Conservation (phyloP, 2,888 invertebrate genomes). For the Pollenia labialis region DNA sequence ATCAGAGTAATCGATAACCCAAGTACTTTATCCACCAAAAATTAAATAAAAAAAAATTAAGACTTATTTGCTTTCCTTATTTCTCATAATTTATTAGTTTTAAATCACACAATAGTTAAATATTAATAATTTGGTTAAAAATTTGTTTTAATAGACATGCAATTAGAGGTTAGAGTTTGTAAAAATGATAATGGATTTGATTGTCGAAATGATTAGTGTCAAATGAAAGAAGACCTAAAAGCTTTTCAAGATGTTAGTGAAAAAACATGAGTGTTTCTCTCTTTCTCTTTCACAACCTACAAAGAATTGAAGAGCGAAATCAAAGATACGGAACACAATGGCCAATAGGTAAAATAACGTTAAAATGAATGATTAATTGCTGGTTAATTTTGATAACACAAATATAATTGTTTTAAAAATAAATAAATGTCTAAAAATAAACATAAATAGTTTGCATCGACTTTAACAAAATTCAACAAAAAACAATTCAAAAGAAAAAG, state of each 20-base stretch:
- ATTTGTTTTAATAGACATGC: conserved; percentile 46
- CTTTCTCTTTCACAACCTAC: neutral
- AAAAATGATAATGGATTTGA: conserved; percentile 40
- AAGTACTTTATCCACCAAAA: too few relatives aligned
- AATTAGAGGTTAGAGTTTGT: conserved; percentile 12
- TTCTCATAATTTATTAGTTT: neutral
- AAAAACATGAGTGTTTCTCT: conserved; percentile 23
- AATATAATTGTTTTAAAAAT: conserved; percentile 22
- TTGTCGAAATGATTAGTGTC: conserved; percentile 60
- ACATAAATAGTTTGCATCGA: neutral
- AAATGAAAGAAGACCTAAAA: conserved; percentile 40
- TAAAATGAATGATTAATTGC: conserved; percentile 67
- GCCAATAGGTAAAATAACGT: conserved; percentile 16
- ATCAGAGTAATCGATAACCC: too few relatives aligned
- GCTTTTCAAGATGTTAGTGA: conserved; percentile 44
- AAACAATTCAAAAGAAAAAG: conserved; percentile 14
- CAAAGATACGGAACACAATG: conserved; percentile 1
- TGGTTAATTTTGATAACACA: conserved; percentile 53
- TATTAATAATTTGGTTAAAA: neutral
- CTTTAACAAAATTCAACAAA: neutral
- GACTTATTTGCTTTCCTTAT: neutral
- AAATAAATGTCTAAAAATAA: neutral
- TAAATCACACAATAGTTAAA: neutral
- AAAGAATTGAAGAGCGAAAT: neutral
- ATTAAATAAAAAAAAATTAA: too few relatives aligned